These are phyloP conservation scores for Aphis craccivora DNA, from an alignment of 1,140 invertebrate species.

Conservation along the genomic window DNA sequence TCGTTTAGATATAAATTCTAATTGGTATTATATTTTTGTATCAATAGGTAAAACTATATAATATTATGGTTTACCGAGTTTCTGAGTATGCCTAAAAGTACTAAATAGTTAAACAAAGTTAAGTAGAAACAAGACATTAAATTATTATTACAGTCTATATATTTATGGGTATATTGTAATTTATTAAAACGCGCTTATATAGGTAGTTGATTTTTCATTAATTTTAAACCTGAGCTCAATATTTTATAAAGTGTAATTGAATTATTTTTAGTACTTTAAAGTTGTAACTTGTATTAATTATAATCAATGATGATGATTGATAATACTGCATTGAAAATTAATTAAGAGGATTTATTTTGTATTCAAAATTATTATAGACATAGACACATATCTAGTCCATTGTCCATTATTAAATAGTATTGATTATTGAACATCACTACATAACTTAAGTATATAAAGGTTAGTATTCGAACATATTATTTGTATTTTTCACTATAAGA, in stretches of 20 bases:
- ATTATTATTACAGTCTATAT: no score
- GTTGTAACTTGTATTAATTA: no score
- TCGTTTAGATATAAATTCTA: no score
- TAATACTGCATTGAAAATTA: not conserved
- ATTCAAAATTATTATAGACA: not conserved
- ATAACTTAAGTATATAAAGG: not conserved
- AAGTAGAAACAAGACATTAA: no score
- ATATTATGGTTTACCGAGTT: no score
- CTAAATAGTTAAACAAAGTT: no score
- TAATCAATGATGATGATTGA: no score
- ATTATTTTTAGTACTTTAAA: no score
- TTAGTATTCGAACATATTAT: not conserved
- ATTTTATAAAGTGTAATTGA: not conserved
- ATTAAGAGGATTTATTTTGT: not conserved
- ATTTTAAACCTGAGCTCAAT: not conserved
- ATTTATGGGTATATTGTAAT: not conserved
- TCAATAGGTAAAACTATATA: no score
- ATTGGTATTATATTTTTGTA: no score
- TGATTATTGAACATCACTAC: no score
- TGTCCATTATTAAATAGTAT: not conserved
- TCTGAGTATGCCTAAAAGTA: no score
- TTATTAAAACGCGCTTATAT: not conserved
- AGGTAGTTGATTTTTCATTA: not conserved
- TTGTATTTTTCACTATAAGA: not conserved
- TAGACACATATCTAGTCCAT: not conserved